Conservation (phyloP, 2,888 invertebrate species). For the Drosophila eohydei region DNA sequence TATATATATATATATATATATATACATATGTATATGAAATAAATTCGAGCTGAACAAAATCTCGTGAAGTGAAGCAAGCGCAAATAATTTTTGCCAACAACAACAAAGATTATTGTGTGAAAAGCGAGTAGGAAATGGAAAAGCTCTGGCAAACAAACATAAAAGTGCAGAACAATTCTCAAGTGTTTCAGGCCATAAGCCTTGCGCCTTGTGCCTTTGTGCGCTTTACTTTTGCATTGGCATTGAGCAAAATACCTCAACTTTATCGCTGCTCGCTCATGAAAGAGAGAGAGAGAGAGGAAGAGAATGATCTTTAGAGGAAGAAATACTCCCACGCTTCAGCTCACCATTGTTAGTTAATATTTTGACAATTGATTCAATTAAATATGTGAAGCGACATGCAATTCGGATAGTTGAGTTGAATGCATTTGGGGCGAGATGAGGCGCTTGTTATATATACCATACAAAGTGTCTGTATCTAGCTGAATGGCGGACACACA, state of each 20-base stretch:
- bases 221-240: slow-evolving; percentile 26
- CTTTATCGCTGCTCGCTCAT: not conserved
- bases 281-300: not conserved
- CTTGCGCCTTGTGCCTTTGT: slow-evolving; percentile 70
- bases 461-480: slow-evolving; percentile 3
- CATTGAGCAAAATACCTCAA: slow-evolving; percentile 26
- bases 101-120: slow-evolving; percentile 27
- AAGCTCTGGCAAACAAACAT: slow-evolving; percentile 42
- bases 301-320: not conserved
- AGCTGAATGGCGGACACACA: not conserved
- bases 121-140: slow-evolving; percentile 24
- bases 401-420: slow-evolving; percentile 22
- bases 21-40: slow-evolving; percentile 10
- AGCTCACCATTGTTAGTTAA: slow-evolving; percentile 62
- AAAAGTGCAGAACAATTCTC: slow-evolving; percentile 77
- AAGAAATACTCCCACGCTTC: slow-evolving; percentile 56
- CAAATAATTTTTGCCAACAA: slow-evolving; percentile 47
- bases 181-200: slow-evolving; percentile 77
- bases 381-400: slow-evolving; percentile 42
- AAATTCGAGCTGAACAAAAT: slow-evolving; percentile 51
- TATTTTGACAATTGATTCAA: slow-evolving; percentile 67
- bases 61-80: slow-evolving; percentile 49
- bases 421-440: slow-evolving; percentile 27
- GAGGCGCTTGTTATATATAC: slow-evolving; percentile 13
- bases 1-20: slow-evolving; percentile 5